phyloP scores from a whole-genome alignment of 2,113 vertebrate species.

The Antechinus stuartii region DNA sequence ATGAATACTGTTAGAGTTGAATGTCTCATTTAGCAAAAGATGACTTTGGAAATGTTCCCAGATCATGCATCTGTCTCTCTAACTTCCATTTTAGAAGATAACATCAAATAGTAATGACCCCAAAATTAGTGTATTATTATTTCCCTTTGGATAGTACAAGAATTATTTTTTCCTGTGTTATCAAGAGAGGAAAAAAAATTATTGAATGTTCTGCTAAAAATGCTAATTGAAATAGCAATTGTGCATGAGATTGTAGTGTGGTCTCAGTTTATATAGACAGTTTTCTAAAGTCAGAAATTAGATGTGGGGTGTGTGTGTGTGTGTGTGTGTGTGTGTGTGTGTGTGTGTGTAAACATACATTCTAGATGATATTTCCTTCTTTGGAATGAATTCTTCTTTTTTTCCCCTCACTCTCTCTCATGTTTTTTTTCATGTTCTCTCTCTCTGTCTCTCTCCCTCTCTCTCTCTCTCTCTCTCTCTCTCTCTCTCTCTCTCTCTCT shows the following conservation, averaged over 20 bases:
- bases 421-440: too few relatives aligned
- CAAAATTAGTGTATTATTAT: conserved; percentile 42
- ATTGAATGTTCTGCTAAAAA: conserved; percentile 34
- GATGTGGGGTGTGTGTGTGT: conserved; percentile 12
- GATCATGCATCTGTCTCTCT: conserved; percentile 61
- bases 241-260: not conserved
- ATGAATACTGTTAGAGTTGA: conserved; percentile 45
- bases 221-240: conserved; percentile 21
- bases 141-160: conserved; percentile 24
- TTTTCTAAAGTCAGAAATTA: conserved; percentile 55
- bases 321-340: not conserved
- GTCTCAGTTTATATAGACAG: not conserved
- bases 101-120: conserved; percentile 51
- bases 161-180: conserved; percentile 39
- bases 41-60: conserved; percentile 65
- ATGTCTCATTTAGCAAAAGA: conserved; percentile 65
- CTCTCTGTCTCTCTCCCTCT: too few relatives aligned
- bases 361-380: not conserved
- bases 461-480: not conserved
- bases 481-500: too few relatives aligned
- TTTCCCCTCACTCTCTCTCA: too few relatives aligned
- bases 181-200: conserved; percentile 55
- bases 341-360: not conserved
- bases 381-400: not conserved
- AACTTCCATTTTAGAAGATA: conserved; percentile 57